A percentile compares a stretch with the other conserved stretches of the same genome.
Conservation (phyloP, 2,113 vertebrate species). For the Rhea pennata region DNA sequence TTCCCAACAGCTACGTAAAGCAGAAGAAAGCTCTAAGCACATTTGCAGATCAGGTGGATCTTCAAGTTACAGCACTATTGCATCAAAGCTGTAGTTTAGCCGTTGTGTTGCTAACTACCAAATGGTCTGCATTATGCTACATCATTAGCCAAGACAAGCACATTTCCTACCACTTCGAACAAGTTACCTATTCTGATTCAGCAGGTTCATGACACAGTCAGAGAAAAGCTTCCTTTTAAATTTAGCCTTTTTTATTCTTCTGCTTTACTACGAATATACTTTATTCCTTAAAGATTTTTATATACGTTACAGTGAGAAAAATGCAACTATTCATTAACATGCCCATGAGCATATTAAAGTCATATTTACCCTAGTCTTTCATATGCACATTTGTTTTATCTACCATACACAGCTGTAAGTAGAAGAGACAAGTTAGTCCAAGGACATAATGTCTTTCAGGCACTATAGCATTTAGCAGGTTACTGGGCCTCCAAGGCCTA, state of each 20-base stretch:
- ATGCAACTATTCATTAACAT: constrained; percentile 24
- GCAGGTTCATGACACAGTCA: not conserved
- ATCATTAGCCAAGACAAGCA: not conserved
- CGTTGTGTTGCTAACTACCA: not conserved
- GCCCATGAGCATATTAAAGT: not conserved
- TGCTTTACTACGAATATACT: not conserved
- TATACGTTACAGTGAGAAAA: not conserved
- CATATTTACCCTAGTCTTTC: constrained; percentile 18
- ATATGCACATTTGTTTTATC: constrained; percentile 44
- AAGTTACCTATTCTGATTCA: constrained; percentile 19
- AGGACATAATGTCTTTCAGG: constrained; percentile 92
- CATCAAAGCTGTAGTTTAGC: constrained; percentile 12
- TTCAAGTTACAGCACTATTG: not conserved
- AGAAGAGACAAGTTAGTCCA: constrained; percentile 84
- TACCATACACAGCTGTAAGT: constrained; percentile 55
- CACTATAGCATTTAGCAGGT: constrained; percentile 88
- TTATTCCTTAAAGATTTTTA: not conserved
- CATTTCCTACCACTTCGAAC: constrained; percentile 29
- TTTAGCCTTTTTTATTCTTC: not conserved
- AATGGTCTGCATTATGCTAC: not conserved
- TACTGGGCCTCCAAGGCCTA: constrained; percentile 85
- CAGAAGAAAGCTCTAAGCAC: not conserved
- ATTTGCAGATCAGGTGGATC: constrained; percentile 10
- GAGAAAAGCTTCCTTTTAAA: constrained; percentile 17
- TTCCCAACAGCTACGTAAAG: not conserved